Evolutionary conservation across 2,888 invertebrate genomes (phyloP).

Genomic region (Lordiphosa andalusiaca): DNA sequence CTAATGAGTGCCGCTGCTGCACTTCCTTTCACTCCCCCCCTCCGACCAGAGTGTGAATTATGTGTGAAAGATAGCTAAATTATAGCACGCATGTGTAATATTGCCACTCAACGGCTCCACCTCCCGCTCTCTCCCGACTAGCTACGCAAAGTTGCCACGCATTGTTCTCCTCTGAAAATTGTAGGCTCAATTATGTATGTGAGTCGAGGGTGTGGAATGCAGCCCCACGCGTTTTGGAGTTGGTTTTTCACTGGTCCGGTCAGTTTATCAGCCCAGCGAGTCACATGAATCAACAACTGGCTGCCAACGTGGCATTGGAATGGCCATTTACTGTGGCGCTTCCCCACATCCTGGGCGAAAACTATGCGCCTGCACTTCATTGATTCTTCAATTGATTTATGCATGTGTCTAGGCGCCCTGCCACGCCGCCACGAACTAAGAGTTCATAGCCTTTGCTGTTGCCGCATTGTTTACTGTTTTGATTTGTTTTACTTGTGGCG

Average conservation of each 20-base stretch:
- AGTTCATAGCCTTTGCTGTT: conserved; percentile 33
- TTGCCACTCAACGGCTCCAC: conserved; percentile 50
- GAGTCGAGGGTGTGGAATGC: conserved; percentile 20
- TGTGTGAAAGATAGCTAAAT: conserved; percentile 68
- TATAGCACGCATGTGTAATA: conserved; percentile 61
- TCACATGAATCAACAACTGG: conserved; percentile 45
- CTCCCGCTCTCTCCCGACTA: conserved; percentile 10
- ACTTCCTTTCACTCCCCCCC: not conserved
- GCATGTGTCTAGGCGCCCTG: conserved; percentile 42
- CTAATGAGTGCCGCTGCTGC: conserved; percentile 36
- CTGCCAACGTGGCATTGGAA: conserved; percentile 22
- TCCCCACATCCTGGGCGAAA: conserved; percentile 5
- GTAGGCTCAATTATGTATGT: conserved; percentile 61
- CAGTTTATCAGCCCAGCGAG: conserved; percentile 46
- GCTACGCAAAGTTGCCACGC: conserved; percentile 49
- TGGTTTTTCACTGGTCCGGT: conserved; percentile 5
- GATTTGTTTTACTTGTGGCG: conserved; percentile 10
- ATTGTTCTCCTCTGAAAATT: conserved; percentile 48
- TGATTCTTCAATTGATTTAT: conserved; percentile 63
- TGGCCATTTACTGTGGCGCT: conserved; percentile 30
- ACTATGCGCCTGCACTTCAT: conserved; percentile 54
- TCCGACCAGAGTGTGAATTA: conserved; percentile 45
- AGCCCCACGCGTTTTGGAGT: not conserved
- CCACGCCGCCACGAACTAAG: conserved; percentile 4
- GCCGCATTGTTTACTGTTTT: conserved; percentile 27